Evolutionary conservation across 1,140 invertebrate species (phyloP), one percentile per base, ranked within the genome.

Genomic region (Colletes gigas): DNA sequence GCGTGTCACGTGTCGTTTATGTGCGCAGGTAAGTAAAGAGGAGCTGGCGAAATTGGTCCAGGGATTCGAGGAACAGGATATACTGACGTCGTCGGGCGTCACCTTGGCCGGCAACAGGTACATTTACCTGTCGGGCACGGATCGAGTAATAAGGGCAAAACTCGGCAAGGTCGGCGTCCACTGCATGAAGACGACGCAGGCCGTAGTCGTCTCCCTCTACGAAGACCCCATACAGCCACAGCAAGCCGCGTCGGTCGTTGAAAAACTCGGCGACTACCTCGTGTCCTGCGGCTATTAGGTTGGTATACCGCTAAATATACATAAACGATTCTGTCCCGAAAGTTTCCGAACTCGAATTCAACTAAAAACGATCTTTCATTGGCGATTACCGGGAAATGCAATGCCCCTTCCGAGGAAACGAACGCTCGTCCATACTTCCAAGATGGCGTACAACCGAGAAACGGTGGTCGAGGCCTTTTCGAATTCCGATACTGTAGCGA

Each of bases 251-350:
- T 97, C 97, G 88, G 97, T 98, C 93, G 97, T 98, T 93, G 97
- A 98, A 96, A 98, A 98, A 95, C 95, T 98, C 95, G 97, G 97
- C 95, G 97, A 98, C 94, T 98, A 98, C 96, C 96, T 98, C 95
- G 95, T 98, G 95, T 96, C 95, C 94, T 98, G 97, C 95, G 97
- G 97, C 95, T 98, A 97, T 96, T 98, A 98, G 96, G 93, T 93
- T 88, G 85, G 93, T 90, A 88, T 79, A 63, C 4, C 50, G 50
- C 50, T 50, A 50, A 8, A 12, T 50, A 50, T 50, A 50, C 50
- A 50, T 50, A 12, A 3, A 50, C 10, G 30, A 30, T 12, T 50
- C 50, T 50, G 1, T 50, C 50, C 10, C 50, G 10, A 12, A 50
- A 50, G 5, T 9, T 5, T 44, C 50, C 50, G 9, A 47, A 47